Conservation (phyloP, 2,888 invertebrate species). For the Philhelius pedissequus region DNA sequence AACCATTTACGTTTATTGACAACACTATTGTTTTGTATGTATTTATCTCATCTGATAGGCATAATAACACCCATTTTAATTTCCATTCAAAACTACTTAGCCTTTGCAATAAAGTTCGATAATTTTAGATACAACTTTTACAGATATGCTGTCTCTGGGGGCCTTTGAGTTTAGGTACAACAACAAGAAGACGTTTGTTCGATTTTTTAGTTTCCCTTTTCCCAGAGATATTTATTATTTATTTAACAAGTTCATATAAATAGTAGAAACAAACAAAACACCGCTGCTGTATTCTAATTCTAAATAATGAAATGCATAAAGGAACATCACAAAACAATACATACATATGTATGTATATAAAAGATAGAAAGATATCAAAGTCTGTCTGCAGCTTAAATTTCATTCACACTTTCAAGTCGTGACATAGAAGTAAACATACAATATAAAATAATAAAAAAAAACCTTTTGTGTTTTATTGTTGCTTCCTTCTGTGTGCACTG, state of each 20-base stretch:
- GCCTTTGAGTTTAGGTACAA: not conserved
- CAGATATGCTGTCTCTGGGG: not conserved
- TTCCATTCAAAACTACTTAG: not conserved
- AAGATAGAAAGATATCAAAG: constrained; percentile 25
- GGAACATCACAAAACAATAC: not conserved
- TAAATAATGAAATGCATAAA: not conserved
- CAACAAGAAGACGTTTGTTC: not conserved
- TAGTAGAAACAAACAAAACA: constrained; percentile 14
- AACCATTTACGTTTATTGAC: not conserved
- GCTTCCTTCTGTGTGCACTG: constrained; percentile 3
- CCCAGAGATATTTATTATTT: constrained; percentile 38
- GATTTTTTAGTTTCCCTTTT: not conserved
- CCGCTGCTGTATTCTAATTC: not conserved
- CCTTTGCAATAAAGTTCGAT: constrained; percentile 5
- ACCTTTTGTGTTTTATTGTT: constrained; percentile 27
- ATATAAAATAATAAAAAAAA: constrained; percentile 28
- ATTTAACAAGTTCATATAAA: constrained; percentile 30
- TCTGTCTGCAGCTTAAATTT: constrained; percentile 52
- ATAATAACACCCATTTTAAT: not conserved
- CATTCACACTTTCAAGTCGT: constrained; percentile 52
- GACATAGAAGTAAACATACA: constrained; percentile 56
- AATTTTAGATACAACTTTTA: not conserved
- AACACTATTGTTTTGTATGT: not conserved
- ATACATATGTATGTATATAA: not conserved
- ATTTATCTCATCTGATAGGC: not conserved